Base-by-base conservation (phyloP, 1,140 invertebrate species). In the Macrostomum lignano region DNA sequence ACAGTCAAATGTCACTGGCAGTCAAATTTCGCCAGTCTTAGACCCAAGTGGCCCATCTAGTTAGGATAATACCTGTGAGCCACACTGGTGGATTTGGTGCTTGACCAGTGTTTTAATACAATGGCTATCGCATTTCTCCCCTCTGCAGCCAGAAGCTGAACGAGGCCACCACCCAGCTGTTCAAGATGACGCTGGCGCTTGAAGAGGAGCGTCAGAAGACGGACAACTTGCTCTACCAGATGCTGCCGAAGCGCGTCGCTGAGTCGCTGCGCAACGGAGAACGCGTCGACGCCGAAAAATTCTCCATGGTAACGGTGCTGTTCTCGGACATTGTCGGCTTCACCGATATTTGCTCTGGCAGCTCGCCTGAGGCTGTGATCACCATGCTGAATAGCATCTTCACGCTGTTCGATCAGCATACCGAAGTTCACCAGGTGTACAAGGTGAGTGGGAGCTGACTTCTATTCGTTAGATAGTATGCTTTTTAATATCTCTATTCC, bases 251-350 rank as follows among this genome's bases (percentile, higher is more conserved):
- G 23, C n/a, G 14, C 11, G 34, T 36, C 7, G 34, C 34, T 5
- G 34, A 72, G 67, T 2, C 62, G 63, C 41, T 55, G 3, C 63
- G 81, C 38, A 71, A 38, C 25, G 84, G 84, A 15, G 76, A 81
- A 52, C 77, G 74, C 48, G 73, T 79, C 0, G 74, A 86, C 31
- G 74, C 25, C 4, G 25, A 88, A 59, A 72, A 72, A 1, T 91
- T 78, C 56, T 75, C 84, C 59, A 67, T 69, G 41, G 77, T 68
- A 26, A 88, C 81, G 17, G 84, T 91, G 42, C 86, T 86, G 57
- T 91, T 91, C 58, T 84, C 77, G 50, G 82, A 88, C 56, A 86
- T 91, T 55, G 81, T 88, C 35, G 81, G 81, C 41, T 91, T 91
- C 59, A 91, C 82, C 26, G 20, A 13, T 13, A 33, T 53, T 15